Percentiles rank a stretch among this genome's conserved stretches.
Evolutionary conservation across 1,140 invertebrate species (phyloP).

Genomic region (Berghia stephanieae): DNA sequence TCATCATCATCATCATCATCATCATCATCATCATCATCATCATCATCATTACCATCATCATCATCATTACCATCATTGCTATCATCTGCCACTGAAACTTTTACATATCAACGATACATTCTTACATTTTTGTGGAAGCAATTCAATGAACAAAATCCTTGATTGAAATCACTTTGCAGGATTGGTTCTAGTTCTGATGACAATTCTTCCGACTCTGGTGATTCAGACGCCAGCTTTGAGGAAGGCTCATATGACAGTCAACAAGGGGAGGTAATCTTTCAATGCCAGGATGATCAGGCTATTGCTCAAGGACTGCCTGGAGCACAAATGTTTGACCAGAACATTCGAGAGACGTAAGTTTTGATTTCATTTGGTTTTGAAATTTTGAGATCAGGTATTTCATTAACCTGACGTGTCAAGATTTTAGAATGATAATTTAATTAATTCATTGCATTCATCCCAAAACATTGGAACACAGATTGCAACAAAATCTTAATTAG

Average conservation of each 20-base stretch:
- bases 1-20: conserved; percentile 1
- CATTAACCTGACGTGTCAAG: no score
- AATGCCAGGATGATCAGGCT: conserved; percentile 65
- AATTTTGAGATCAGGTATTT: no score
- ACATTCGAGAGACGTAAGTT: conserved; percentile 64
- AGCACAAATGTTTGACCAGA: conserved; percentile 69
- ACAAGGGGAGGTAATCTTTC: conserved; percentile 63
- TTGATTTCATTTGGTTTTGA: no score
- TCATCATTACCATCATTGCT: not conserved
- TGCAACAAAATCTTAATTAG: no score
- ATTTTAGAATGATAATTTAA: no score
- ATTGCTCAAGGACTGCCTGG: conserved; percentile 62
- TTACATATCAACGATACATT: no score
- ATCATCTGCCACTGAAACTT: no score
- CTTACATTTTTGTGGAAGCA: not conserved
- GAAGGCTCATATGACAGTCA: conserved; percentile 67
- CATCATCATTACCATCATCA: not conserved
- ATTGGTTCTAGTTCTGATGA: conserved; percentile 39
- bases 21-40: not conserved
- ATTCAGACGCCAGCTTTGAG: conserved; percentile 60
- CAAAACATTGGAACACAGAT: no score
- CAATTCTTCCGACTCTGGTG: conserved; percentile 37
- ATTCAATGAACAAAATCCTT: no score
- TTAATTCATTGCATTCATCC: no score
- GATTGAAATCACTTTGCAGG: conserved; percentile 21